Conservation (phyloP, 2,888 invertebrate genomes). For the Lasioglossum zephyrum region DNA sequence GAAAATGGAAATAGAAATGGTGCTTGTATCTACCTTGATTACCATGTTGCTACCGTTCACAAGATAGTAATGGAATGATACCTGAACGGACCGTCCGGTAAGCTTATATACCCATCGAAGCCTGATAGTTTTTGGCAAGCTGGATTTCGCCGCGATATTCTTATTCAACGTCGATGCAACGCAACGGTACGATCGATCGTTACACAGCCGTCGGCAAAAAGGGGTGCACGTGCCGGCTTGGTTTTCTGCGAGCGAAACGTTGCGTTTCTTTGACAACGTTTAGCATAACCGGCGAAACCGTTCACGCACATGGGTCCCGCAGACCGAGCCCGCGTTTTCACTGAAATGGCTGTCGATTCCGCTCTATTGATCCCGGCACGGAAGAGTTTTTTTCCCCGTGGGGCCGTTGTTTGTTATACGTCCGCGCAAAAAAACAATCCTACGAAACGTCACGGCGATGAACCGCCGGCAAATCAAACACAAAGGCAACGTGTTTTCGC, state of each 20-base stretch:
- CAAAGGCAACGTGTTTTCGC: not conserved
- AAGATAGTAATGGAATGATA: slow-evolving; percentile 75
- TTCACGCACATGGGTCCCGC: slow-evolving; percentile 39
- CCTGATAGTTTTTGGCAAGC: slow-evolving; percentile 59
- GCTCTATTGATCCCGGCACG: slow-evolving; percentile 53
- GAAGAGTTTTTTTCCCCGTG: slow-evolving; percentile 47
- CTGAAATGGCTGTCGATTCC: slow-evolving; percentile 54
- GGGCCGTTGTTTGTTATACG: slow-evolving; percentile 1
- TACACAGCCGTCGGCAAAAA: slow-evolving; percentile 60
- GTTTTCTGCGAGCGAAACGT: slow-evolving; percentile 62
- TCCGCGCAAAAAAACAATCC: slow-evolving; percentile 18
- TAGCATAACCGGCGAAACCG: slow-evolving; percentile 34
- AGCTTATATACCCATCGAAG: slow-evolving; percentile 75
- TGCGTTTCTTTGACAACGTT: slow-evolving; percentile 46
- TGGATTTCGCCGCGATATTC: slow-evolving; percentile 73
- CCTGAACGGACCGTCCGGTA: slow-evolving; percentile 55
- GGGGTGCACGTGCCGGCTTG: slow-evolving; percentile 53
- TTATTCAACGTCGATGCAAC: slow-evolving; percentile 68
- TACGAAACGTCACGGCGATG: slow-evolving; percentile 10
- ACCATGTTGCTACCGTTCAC: slow-evolving; percentile 69
- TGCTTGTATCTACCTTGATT: slow-evolving; percentile 77
- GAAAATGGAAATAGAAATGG: not conserved
- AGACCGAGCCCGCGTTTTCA: slow-evolving; percentile 19
- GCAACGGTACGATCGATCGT: slow-evolving; percentile 45
- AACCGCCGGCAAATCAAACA: slow-evolving; percentile 26